Evolutionary conservation across 1,140 invertebrate genomes (phyloP).

Genomic region (Drosophila asahinai): DNA sequence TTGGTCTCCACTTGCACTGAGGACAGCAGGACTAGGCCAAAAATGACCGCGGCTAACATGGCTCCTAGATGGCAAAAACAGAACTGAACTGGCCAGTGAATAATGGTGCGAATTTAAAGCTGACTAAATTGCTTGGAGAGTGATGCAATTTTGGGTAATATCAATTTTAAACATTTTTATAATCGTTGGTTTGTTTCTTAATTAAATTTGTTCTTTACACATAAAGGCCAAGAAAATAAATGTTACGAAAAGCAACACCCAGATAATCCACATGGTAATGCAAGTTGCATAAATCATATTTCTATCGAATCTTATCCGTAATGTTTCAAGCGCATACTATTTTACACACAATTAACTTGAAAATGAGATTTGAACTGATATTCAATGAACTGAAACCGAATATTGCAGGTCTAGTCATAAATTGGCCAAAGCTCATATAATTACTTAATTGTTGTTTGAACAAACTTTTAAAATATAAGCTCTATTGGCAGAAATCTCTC

Average conservation of each 20-base stretch:
- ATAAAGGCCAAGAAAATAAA: background rate
- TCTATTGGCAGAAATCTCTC: background rate
- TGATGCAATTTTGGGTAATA: background rate
- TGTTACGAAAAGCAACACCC: background rate
- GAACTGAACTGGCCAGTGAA: background rate
- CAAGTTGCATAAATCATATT: background rate
- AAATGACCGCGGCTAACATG: constrained; percentile 8
- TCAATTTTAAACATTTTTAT: background rate
- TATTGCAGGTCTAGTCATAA: background rate
- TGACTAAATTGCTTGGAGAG: background rate
- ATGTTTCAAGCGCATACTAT: background rate
- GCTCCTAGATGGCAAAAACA: background rate
- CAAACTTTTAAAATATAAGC: background rate
- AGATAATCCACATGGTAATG: too few relatives aligned
- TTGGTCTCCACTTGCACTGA: constrained; percentile 32
- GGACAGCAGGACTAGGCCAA: constrained; percentile 10
- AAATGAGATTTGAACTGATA: background rate
- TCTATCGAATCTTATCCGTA: background rate
- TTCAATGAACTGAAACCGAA: constrained; percentile 1
- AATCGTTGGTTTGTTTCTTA: accelerated
- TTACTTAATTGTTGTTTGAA: background rate
- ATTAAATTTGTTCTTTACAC: background rate
- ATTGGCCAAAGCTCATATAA: background rate
- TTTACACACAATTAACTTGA: background rate
- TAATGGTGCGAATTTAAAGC: background rate